phyloP scores from a whole-genome alignment of 2,888 invertebrate species.

The Chrysopilus asiliformis region DNA sequence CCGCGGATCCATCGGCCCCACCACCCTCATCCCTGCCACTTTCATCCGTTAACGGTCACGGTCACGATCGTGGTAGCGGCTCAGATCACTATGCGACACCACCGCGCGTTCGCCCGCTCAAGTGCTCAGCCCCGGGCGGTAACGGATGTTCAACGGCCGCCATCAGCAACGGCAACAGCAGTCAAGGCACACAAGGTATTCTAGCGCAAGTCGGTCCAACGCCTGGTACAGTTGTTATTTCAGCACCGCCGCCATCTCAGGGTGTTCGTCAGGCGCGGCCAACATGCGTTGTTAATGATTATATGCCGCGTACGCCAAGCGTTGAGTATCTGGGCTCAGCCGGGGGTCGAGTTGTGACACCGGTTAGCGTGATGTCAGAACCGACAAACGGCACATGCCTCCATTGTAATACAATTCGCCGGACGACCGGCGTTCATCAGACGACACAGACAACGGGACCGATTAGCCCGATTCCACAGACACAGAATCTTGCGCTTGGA shows the following conservation, averaged over 20 bases:
- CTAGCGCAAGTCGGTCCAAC: slow-evolving; percentile 1
- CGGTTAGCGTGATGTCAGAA: slow-evolving; percentile 19
- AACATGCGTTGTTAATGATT: slow-evolving; percentile 16
- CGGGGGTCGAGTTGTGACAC: slow-evolving; percentile 21
- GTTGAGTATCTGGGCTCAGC: slow-evolving; percentile 20
- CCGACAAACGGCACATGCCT: slow-evolving; percentile 24
- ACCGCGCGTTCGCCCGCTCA: slow-evolving; percentile 20
- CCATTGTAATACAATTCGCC: slow-evolving; percentile 33
- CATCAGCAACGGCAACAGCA: not conserved
- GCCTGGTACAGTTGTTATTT: not conserved
- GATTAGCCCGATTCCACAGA: slow-evolving; percentile 31
- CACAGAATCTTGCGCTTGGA: slow-evolving; percentile 1
- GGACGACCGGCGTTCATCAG: slow-evolving; percentile 36
- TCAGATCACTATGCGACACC: slow-evolving; percentile 24
- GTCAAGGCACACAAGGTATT: slow-evolving; percentile 4
- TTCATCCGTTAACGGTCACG: slow-evolving; percentile 7
- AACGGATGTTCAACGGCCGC: slow-evolving; percentile 1
- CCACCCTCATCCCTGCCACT: slow-evolving; percentile 8
- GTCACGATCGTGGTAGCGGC: slow-evolving; percentile 15
- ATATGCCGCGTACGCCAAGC: slow-evolving; percentile 20
- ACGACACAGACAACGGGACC: slow-evolving; percentile 37
- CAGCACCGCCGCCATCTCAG: slow-evolving; percentile 1
- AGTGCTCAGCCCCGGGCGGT: slow-evolving; percentile 7
- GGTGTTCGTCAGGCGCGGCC: slow-evolving; percentile 4
- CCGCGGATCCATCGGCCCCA: slow-evolving; percentile 3